Conservation (phyloP, 1,140 invertebrate genomes). For the Drosophila cardini region DNA sequence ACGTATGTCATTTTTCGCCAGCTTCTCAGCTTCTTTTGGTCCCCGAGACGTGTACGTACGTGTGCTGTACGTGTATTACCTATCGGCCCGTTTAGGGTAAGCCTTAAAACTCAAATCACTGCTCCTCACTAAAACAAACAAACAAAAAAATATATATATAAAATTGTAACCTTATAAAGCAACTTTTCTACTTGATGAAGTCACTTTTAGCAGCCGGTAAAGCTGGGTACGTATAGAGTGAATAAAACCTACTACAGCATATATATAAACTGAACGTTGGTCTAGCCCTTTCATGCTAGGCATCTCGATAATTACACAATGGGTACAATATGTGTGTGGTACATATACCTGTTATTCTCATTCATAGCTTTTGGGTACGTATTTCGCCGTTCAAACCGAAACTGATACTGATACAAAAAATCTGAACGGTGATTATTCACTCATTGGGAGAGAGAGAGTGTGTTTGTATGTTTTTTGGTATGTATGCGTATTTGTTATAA, state of each 20-base stretch:
- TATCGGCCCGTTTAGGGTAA: constrained; percentile 67
- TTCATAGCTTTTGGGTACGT: constrained; percentile 67
- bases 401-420: no score
- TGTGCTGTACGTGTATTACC: constrained; percentile 41
- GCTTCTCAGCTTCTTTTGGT: constrained; percentile 47
- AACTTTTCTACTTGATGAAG: constrained; percentile 67
- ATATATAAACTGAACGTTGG: constrained; percentile 28
- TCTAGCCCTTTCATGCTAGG: constrained; percentile 39
- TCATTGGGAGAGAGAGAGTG: constrained; percentile 15
- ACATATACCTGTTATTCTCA: constrained; percentile 35
- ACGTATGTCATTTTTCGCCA: constrained; percentile 48
- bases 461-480: constrained; percentile 57
- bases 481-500: constrained; percentile 53
- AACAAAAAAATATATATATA: constrained; percentile 39
- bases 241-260: constrained; percentile 7
- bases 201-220: constrained; percentile 65
- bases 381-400: constrained; percentile 45
- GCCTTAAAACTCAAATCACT: constrained; percentile 50
- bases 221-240: constrained; percentile 71
- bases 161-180: constrained; percentile 61
- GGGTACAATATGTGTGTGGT: constrained; percentile 34
- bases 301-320: constrained; percentile 38
- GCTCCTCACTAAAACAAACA: constrained; percentile 49
- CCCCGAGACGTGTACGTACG: constrained; percentile 48
- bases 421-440: constrained; percentile 23